These are phyloP conservation scores for Neotoxoptera formosana DNA, from an alignment of 1,140 invertebrate species.

Conservation along the genomic window DNA sequence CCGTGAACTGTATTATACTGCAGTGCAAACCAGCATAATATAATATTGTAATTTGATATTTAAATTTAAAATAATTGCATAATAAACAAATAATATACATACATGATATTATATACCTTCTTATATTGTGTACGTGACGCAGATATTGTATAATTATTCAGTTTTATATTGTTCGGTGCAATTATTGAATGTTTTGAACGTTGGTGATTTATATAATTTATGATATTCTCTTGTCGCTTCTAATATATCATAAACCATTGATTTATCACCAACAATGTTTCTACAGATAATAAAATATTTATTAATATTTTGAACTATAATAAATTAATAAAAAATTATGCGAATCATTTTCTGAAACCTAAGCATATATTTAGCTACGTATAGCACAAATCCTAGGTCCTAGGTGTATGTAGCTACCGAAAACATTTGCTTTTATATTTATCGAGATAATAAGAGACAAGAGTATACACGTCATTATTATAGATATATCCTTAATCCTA, in stretches of 20 bases:
- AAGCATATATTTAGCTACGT: background rate
- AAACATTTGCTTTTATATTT: too few species aligned
- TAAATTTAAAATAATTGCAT: constrained; percentile 6
- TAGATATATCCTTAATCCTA: too few species aligned
- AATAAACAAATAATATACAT: background rate
- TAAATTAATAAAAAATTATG: background rate
- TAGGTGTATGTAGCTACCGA: too few species aligned
- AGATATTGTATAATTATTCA: background rate
- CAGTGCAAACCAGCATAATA: background rate
- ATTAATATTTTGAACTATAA: background rate
- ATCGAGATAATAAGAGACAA: too few species aligned
- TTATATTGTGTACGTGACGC: background rate
- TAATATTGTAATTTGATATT: background rate
- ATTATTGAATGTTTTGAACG: background rate
- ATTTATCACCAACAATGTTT: background rate
- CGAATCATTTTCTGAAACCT: background rate
- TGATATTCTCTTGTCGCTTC: background rate
- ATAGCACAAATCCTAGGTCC: too few species aligned
- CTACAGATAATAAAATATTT: background rate
- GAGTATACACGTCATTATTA: too few species aligned
- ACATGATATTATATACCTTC: background rate
- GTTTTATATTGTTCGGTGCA: background rate
- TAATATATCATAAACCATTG: background rate
- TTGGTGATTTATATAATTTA: background rate
- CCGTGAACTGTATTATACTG: background rate